Evolutionary conservation across 1,140 invertebrate genomes (phyloP).

Genomic region (Bombus pascuorum): DNA sequence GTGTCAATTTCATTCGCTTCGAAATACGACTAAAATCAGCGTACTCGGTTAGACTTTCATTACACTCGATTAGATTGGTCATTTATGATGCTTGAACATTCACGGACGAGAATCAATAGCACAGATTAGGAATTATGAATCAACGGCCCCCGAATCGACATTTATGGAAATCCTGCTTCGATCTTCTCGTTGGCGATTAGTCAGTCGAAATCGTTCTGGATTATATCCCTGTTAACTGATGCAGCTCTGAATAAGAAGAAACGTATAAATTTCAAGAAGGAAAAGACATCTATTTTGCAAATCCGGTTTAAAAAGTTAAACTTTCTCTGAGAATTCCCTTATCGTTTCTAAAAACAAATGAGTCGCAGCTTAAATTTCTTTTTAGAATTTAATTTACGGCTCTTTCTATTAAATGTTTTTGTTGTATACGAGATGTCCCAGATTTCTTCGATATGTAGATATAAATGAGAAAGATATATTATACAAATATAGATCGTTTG

Average conservation of each 20-base stretch:
- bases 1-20: background rate
- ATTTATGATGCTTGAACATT: background rate
- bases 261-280: background rate
- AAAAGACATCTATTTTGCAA: too few species aligned
- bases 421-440: too few species aligned
- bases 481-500: background rate
- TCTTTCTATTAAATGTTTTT: background rate
- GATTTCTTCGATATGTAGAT: too few species aligned
- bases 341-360: background rate
- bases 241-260: background rate
- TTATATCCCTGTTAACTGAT: slow-evolving; percentile 15
- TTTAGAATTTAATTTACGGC: too few species aligned
- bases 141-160: background rate
- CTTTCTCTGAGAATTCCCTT: slow-evolving; percentile 8
- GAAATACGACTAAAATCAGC: background rate
- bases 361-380: background rate
- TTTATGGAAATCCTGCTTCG: background rate
- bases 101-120: slow-evolving; percentile 65
- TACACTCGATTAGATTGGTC: background rate
- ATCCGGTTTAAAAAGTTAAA: background rate
- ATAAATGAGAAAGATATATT: too few species aligned
- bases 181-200: too few species aligned
- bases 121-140: slow-evolving; percentile 60
- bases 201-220: background rate
- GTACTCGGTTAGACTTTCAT: background rate